Conservation (phyloP, 2,113 vertebrate genomes). For the Pelvicachromis taeniatus region DNA sequence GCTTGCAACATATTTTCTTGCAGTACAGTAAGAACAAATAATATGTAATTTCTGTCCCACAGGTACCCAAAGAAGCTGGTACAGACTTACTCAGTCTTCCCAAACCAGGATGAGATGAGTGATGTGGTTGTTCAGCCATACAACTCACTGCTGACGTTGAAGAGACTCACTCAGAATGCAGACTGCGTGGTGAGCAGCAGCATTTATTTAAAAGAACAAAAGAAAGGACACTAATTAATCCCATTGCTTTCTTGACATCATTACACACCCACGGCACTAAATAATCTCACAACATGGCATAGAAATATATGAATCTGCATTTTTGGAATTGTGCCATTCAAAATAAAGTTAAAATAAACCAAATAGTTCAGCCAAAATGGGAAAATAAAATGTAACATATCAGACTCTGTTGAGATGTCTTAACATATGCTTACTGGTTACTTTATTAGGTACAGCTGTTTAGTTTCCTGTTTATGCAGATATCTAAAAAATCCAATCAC, state of each 20-base stretch:
- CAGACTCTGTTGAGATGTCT: not conserved
- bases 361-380: not conserved
- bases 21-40: not conserved
- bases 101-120: conserved; percentile 98
- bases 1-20: not conserved
- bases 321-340: not conserved
- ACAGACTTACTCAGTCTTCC: conserved; percentile 97
- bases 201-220: not conserved
- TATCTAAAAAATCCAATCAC: not conserved
- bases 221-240: not conserved
- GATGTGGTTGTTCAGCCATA: conserved; percentile 97
- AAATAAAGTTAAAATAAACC: not conserved
- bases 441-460: not conserved
- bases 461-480: not conserved
- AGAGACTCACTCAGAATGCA: conserved; percentile 95
- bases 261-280: not conserved
- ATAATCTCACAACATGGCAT: not conserved
- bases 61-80: conserved; percentile 99
- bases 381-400: not conserved
- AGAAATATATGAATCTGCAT: not conserved
- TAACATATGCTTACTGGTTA: not conserved
- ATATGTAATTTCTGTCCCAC: not conserved
- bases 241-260: not conserved
- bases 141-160: conserved; percentile 94
- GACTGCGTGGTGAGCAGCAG: conserved; percentile 89